These are phyloP conservation scores for Poecile atricapillus DNA, from an alignment of 2,113 vertebrate genomes.

Conservation along the genomic window DNA sequence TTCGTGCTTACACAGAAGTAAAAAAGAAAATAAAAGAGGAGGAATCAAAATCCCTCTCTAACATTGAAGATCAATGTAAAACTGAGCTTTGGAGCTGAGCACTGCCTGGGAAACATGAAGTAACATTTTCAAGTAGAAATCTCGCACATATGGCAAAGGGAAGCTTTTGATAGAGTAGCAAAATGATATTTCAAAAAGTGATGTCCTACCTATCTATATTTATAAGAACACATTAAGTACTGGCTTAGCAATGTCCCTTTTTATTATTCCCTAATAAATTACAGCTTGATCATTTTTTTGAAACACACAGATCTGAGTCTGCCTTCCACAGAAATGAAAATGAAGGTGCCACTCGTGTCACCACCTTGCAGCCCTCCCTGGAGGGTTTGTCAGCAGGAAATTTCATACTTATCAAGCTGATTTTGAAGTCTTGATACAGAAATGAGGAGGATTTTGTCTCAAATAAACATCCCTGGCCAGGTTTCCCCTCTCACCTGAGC, in stretches of 20 bases:
- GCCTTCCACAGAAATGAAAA: neutral
- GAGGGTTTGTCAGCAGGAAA: neutral
- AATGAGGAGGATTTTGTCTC: neutral
- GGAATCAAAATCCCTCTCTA: neutral
- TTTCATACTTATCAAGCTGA: neutral
- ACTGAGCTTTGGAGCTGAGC: neutral
- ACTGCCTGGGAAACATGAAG: constrained; percentile 6
- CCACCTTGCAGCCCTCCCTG: neutral
- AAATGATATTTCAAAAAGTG: neutral
- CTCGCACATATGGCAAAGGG: constrained; percentile 14
- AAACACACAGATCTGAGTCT: fast-evolving
- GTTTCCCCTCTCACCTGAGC: neutral
- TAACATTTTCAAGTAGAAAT: neutral
- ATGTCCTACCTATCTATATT: constrained; percentile 24
- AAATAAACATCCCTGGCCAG: neutral
- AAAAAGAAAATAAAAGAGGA: neutral
- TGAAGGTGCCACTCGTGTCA: neutral
- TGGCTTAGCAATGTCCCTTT: neutral
- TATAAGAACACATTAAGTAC: neutral
- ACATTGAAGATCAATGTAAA: neutral
- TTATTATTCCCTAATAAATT: neutral
- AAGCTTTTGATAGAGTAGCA: constrained; percentile 24
- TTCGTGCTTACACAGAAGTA: neutral
- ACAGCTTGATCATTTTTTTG: neutral
- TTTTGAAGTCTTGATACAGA: neutral